Conservation (phyloP, 2,113 vertebrate genomes). For the Chaetops frenatus region DNA sequence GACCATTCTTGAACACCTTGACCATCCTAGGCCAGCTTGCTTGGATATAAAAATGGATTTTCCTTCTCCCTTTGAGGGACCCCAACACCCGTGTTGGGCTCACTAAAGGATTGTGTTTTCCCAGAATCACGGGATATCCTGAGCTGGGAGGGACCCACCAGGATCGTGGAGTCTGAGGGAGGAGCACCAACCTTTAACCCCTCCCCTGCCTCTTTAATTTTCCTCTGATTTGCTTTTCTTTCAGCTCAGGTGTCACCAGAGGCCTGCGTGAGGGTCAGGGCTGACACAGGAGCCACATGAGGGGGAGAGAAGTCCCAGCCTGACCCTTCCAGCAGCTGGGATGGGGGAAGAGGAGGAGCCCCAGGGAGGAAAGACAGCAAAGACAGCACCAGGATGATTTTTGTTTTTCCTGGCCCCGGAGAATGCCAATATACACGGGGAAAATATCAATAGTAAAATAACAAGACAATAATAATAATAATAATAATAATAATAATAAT, state of each 20-base stretch:
- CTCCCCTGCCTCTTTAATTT: accelerated
- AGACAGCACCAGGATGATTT: background rate
- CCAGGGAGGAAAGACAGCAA: background rate
- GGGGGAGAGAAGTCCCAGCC: background rate
- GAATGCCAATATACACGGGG: background rate
- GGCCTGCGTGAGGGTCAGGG: too few species aligned
- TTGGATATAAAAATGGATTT: background rate
- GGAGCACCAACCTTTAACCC: background rate
- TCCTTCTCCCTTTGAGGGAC: background rate
- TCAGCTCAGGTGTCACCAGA: background rate
- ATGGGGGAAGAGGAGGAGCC: background rate
- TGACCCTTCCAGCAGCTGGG: background rate
- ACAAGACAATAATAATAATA: too few species aligned
- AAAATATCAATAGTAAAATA: background rate
- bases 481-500: too few species aligned
- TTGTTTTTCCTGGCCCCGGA: background rate
- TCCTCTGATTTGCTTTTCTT: background rate
- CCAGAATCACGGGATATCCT: accelerated
- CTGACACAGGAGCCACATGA: background rate
- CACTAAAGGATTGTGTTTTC: background rate
- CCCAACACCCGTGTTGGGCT: background rate
- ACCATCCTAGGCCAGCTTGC: too few species aligned
- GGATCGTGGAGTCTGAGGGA: background rate
- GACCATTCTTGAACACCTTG: background rate
- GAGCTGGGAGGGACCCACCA: background rate